phyloP scores from a whole-genome alignment of 2,888 invertebrate genomes.

The Galerucella nymphaeae region DNA sequence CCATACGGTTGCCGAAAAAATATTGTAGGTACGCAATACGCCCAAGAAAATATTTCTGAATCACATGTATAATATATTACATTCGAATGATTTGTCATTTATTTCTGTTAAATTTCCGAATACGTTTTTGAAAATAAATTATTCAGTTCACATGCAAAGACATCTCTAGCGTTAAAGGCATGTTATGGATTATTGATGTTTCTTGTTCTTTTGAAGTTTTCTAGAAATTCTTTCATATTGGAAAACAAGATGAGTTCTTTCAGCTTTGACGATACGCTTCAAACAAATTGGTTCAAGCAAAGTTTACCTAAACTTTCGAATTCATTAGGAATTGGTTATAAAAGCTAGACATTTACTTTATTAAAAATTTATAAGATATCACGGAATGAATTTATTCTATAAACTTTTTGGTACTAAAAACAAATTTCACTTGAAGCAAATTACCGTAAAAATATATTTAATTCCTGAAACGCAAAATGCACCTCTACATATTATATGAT shows the following conservation, averaged over 20 bases:
- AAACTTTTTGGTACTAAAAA: not conserved
- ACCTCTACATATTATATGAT: too few relatives aligned
- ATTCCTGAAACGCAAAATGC: not conserved
- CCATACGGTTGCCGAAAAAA: too few relatives aligned
- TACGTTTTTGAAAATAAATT: not conserved
- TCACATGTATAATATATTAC: not conserved
- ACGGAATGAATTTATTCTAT: not conserved
- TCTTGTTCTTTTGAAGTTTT: conserved; percentile 34
- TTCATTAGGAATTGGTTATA: conserved; percentile 23
- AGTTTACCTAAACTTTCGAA: conserved; percentile 28
- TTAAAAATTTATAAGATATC: conserved; percentile 5
- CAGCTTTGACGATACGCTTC: conserved; percentile 25
- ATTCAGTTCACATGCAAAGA: conserved; percentile 10
- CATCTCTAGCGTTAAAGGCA: conserved; percentile 13
- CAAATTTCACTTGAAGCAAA: not conserved
- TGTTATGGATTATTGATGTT: conserved; percentile 26
- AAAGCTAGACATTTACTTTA: conserved; percentile 7
- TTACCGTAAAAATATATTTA: not conserved
- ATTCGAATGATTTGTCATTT: not conserved
- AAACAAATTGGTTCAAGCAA: conserved; percentile 17
- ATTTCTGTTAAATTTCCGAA: not conserved
- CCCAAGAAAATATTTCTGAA: too few relatives aligned
- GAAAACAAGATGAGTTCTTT: conserved; percentile 22
- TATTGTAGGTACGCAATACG: too few relatives aligned
- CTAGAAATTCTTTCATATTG: conserved; percentile 25